These are phyloP conservation scores for Stegana nigrithorax DNA, from an alignment of 2,888 invertebrate species.

Conservation along the genomic window DNA sequence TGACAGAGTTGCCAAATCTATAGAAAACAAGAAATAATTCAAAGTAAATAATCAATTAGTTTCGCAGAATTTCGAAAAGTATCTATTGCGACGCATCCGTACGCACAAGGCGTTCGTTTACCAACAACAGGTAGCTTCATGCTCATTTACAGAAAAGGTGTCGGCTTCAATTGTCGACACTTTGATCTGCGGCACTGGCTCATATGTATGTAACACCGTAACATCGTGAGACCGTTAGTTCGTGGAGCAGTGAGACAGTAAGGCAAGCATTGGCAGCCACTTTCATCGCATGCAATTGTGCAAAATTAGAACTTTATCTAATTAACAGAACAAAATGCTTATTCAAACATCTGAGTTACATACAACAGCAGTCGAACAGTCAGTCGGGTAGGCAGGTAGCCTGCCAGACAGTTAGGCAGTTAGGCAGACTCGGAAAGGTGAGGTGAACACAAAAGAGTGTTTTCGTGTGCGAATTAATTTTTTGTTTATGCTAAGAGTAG, in stretches of 20 bases:
- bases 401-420: too few relatives aligned
- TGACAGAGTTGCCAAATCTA: slow-evolving; percentile 7
- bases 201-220: too few relatives aligned
- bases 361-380: not conserved
- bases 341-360: not conserved
- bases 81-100: not conserved
- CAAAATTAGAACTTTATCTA: slow-evolving; percentile 4
- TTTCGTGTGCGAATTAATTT: not conserved
- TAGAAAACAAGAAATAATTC: slow-evolving; percentile 1
- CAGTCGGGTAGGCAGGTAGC: not conserved
- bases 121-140: slow-evolving; percentile 41
- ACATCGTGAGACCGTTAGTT: too few relatives aligned
- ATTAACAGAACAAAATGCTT: slow-evolving; percentile 1
- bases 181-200: not conserved
- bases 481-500: not conserved
- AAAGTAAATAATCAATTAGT: slow-evolving; percentile 52
- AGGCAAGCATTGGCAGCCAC: not conserved
- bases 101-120: too few relatives aligned
- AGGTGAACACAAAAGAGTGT: not conserved
- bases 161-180: slow-evolving; percentile 19
- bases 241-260: not conserved
- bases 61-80: slow-evolving; percentile 47
- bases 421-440: too few relatives aligned
- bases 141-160: slow-evolving; percentile 39
- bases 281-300: not conserved